Evolutionary conservation across 1,140 invertebrate species (phyloP).

Genomic region (Trichonephila inaurata): DNA sequence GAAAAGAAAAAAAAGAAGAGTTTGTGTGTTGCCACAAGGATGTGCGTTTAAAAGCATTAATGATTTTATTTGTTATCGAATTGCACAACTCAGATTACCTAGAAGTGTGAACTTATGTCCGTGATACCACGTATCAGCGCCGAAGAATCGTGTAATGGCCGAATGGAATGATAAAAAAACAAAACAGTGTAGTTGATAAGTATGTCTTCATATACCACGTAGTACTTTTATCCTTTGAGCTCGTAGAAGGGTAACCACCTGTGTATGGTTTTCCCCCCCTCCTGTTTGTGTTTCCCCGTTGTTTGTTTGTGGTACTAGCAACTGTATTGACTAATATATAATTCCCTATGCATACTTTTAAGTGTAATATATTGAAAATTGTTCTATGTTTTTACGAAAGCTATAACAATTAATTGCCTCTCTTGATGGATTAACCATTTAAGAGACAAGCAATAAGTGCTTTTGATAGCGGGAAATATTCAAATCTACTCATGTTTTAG

Average conservation of each 20-base stretch:
- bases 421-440: too few relatives aligned
- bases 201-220: conserved; percentile 5
- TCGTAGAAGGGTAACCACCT: not conserved
- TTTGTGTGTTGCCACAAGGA: not conserved
- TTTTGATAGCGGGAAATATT: too few relatives aligned
- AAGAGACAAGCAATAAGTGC: too few relatives aligned
- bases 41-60: not conserved
- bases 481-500: too few relatives aligned
- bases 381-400: too few relatives aligned
- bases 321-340: not conserved
- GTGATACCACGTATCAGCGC: not conserved
- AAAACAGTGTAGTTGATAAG: conserved; percentile 4
- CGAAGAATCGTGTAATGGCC: not conserved
- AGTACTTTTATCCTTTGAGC: not conserved
- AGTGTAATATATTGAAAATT: too few relatives aligned
- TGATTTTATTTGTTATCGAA: not conserved
- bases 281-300: not conserved
- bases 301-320: not conserved
- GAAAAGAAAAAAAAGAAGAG: not conserved
- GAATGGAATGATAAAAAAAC: not conserved
- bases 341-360: not conserved
- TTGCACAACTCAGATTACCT: not conserved
- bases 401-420: too few relatives aligned
- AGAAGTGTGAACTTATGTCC: not conserved
- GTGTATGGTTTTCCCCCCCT: not conserved